phyloP scores from a whole-genome alignment of 2,113 vertebrate genomes.

The Gymnorhina tibicen region DNA sequence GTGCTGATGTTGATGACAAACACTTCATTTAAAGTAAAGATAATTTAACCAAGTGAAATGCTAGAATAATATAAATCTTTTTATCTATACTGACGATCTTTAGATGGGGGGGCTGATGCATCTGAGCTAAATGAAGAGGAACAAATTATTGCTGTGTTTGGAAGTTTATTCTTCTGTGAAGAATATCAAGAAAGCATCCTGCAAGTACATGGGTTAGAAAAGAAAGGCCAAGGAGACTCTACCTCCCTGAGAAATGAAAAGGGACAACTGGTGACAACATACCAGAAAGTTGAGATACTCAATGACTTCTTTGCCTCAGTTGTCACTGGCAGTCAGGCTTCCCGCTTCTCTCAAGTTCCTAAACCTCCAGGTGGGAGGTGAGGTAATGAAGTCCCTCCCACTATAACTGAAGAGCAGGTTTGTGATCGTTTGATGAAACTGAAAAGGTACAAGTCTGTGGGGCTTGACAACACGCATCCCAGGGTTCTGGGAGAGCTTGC shows the following conservation, averaged over 20 bases:
- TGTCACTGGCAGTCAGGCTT: not conserved
- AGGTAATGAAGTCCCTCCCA: not conserved
- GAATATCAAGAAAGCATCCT: not conserved
- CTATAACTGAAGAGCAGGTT: not conserved
- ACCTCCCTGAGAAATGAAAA: not conserved
- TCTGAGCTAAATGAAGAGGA: not conserved
- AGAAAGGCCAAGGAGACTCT: not conserved
- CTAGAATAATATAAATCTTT: not conserved
- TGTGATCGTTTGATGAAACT: fast-evolving
- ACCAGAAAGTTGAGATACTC: not conserved
- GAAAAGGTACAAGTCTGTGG: not conserved
- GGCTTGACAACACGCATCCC: not conserved
- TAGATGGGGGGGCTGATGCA: not conserved
- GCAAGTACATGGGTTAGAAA: not conserved
- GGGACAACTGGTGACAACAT: not conserved
- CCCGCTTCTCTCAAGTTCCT: not conserved
- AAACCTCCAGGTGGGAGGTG: not conserved
- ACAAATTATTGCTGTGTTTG: not conserved
- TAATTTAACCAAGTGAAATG: not conserved
- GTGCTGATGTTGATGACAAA: not conserved
- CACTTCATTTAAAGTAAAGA: not conserved
- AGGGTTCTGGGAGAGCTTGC: not conserved
- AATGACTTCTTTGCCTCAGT: not conserved
- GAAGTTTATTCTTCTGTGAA: not conserved
- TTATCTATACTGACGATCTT: not conserved